These are phyloP conservation scores for Aegypius monachus DNA, from an alignment of 2,113 vertebrate species.

Conservation along the genomic window DNA sequence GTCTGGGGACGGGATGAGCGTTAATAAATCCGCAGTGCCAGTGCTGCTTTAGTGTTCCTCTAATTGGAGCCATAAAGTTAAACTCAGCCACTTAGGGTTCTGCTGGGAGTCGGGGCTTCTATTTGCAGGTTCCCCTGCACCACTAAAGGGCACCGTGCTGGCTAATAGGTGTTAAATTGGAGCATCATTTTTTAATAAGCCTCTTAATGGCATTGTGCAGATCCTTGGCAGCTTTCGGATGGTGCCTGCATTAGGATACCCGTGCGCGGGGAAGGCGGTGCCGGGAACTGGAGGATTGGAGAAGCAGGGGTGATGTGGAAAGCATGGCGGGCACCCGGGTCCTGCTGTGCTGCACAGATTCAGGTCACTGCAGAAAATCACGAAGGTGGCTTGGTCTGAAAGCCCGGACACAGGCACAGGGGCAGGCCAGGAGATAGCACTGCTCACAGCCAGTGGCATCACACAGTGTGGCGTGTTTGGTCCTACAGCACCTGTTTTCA, in stretches of 20 bases:
- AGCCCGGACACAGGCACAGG: not conserved
- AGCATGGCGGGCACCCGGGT: rapidly evolving
- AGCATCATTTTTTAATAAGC: constrained; percentile 77
- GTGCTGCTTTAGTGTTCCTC: constrained; percentile 9
- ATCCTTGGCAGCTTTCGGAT: constrained; percentile 41
- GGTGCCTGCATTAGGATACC: not conserved
- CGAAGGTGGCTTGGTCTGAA: not conserved
- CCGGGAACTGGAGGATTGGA: not conserved
- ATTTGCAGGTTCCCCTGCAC: constrained; percentile 53
- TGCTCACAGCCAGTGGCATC: rapidly evolving
- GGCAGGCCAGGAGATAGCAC: not conserved
- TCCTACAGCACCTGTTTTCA: not conserved
- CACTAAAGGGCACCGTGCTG: constrained; percentile 45
- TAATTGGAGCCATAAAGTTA: constrained; percentile 65
- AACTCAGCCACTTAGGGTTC: constrained; percentile 65
- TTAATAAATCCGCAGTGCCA: not conserved
- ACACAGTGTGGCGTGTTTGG: rapidly evolving
- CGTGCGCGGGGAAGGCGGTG: not conserved
- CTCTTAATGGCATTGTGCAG: constrained; percentile 60
- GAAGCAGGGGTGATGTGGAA: not conserved
- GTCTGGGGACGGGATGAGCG: not conserved
- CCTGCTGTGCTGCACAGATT: not conserved
- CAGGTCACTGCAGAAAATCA: not conserved
- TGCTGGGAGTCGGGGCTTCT: constrained; percentile 60
- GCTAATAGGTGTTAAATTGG: constrained; percentile 79